Evolutionary conservation across 2,797 vertebrate genomes (phyloP).

Genomic region (Petrocephalus schoutedeni): DNA sequence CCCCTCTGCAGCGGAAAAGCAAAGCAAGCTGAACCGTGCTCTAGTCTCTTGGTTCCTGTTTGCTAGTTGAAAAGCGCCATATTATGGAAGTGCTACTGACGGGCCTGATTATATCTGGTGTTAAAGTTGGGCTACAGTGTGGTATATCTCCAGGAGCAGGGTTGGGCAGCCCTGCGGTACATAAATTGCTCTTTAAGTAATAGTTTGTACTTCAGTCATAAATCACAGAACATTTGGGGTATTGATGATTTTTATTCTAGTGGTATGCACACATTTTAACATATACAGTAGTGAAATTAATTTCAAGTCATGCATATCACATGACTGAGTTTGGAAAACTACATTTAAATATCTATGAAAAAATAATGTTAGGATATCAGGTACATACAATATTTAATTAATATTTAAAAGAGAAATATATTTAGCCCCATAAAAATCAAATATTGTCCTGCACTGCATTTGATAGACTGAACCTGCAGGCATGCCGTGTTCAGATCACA

Average conservation of each 20-base stretch:
- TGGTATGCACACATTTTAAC: constrained; percentile 9
- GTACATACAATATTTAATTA: constrained; percentile 17
- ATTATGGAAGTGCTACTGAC: neutral
- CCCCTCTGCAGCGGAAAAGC: neutral
- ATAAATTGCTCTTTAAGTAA: neutral
- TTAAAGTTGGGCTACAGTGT: neutral
- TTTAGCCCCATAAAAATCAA: constrained; percentile 41
- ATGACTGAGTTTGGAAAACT: constrained; percentile 44
- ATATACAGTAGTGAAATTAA: neutral
- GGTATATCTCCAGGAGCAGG: neutral
- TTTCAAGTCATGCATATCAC: constrained; percentile 38
- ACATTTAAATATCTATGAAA: constrained; percentile 36
- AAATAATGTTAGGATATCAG: constrained; percentile 48
- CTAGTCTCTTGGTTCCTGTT: neutral
- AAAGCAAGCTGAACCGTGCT: neutral
- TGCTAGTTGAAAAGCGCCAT: neutral
- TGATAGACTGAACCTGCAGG: constrained; percentile 60
- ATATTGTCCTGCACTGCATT: constrained; percentile 38
- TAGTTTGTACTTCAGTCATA: neutral
- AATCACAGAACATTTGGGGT: neutral
- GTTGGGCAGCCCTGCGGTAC: neutral
- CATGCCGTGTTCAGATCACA: constrained; percentile 57
- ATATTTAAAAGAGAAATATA: constrained; percentile 25
- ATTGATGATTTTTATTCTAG: constrained; percentile 12
- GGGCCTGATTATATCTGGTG: neutral